Evolutionary conservation across 53 echinoderm and acorn worm species (phyloP).

Genomic region (Echinarachnius parma): DNA sequence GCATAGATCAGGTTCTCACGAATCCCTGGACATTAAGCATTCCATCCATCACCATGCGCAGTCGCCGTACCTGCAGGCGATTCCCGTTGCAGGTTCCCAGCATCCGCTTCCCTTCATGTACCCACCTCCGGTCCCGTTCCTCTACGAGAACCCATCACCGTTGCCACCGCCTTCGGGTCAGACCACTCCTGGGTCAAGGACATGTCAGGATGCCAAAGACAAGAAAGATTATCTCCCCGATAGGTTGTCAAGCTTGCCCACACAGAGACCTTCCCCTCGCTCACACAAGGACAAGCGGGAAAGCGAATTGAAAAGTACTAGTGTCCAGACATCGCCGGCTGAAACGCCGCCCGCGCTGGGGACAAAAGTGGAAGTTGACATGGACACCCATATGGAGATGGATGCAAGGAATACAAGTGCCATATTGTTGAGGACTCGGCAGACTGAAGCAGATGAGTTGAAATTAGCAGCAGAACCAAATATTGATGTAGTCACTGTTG

Average conservation of each 20-base stretch:
- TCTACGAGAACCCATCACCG: constrained; percentile 43
- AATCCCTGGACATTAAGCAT: constrained; percentile 41
- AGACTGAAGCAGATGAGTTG: constrained; percentile 22
- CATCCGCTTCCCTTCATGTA: constrained; percentile 71
- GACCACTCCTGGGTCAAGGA: constrained; percentile 36
- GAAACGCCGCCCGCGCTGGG: constrained; percentile 44
- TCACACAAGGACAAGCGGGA: constrained; percentile 25
- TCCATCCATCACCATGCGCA: constrained; percentile 53
- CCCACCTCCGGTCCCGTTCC: constrained; percentile 81
- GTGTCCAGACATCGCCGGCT: constrained; percentile 82
- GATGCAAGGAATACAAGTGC: constrained; percentile 32
- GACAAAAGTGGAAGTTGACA: constrained; percentile 22
- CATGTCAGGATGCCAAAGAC: constrained; percentile 41
- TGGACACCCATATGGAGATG: constrained; percentile 27
- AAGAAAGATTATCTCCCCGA: constrained; percentile 31
- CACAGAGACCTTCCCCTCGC: constrained; percentile 8
- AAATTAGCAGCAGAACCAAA: constrained; percentile 18
- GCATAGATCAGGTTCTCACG: constrained; percentile 34
- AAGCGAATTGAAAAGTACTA: constrained; percentile 72
- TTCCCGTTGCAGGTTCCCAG: constrained; percentile 51
- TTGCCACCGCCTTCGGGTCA: constrained; percentile 46
- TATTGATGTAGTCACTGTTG: constrained; percentile 41
- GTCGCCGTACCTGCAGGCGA: constrained; percentile 53
- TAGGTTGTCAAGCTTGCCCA: constrained; percentile 14
- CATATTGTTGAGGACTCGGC: constrained; percentile 28